Evolutionary conservation across 2,113 vertebrate species (phyloP).

Genomic region (Tinamus guttatus): DNA sequence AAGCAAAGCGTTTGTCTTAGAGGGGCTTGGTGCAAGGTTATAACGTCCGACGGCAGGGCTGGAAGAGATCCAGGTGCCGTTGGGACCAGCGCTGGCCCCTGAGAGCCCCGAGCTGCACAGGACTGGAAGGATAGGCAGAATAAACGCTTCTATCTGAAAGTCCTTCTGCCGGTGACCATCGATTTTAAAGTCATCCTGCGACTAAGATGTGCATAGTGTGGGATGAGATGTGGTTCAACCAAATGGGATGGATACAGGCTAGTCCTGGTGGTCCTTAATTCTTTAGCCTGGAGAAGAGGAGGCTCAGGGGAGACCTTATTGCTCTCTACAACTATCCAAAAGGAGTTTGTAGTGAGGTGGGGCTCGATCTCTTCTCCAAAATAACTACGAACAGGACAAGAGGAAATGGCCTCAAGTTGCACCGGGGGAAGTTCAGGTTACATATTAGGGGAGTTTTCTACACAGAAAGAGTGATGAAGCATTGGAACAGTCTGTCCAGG

Average conservation of each 20-base stretch:
- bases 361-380: too few species aligned
- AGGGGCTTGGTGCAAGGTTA: conserved; percentile 40
- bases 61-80: neutral
- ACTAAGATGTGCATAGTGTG: rapidly evolving
- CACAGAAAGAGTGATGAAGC: too few species aligned
- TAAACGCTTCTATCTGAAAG: neutral
- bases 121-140: neutral
- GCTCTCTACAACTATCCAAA: too few species aligned
- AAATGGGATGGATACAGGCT: too few species aligned
- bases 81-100: rapidly evolving
- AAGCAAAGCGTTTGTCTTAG: neutral
- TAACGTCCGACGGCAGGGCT: neutral
- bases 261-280: neutral
- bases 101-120: neutral
- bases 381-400: too few species aligned
- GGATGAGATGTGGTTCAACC: rapidly evolving
- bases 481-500: too few species aligned
- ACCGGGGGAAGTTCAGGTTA: too few species aligned
- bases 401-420: too few species aligned
- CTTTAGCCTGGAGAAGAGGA: too few species aligned
- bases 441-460: too few species aligned
- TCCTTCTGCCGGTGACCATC: neutral
- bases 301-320: too few species aligned
- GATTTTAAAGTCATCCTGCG: neutral
- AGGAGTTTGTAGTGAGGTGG: too few species aligned